A percentile compares a stretch with the other conserved stretches of the same genome.
Conservation (phyloP, 2,888 invertebrate genomes). For the Sinhomidia bicolor region DNA sequence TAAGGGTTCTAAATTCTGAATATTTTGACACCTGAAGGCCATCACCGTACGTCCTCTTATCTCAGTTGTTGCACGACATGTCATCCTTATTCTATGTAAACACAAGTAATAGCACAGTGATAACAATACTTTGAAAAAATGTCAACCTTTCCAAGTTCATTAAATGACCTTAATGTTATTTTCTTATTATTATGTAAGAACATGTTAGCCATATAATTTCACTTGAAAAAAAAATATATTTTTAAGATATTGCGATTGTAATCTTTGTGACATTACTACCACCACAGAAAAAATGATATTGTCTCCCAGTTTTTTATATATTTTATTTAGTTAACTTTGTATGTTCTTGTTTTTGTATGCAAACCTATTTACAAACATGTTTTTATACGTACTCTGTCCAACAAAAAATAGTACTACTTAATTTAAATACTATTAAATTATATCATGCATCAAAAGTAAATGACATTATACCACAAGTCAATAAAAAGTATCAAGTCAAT, state of each 20-base stretch:
- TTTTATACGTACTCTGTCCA: constrained; percentile 29
- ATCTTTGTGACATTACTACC: not conserved
- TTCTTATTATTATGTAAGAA: not conserved
- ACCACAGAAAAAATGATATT: constrained; percentile 2
- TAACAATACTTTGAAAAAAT: constrained; percentile 8
- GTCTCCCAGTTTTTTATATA: not conserved
- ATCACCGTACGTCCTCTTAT: too few species aligned
- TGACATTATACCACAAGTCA: constrained; percentile 14
- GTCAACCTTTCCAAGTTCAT: constrained; percentile 42
- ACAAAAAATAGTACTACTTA: not conserved
- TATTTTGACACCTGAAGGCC: not conserved
- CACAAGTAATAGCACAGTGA: not conserved
- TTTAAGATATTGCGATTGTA: constrained; percentile 23
- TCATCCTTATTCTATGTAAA: not conserved
- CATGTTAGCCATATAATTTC: not conserved
- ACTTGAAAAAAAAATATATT: not conserved
- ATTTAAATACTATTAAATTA: not conserved
- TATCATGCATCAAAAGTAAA: constrained; percentile 8
- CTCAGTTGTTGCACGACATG: not conserved
- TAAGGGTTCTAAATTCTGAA: constrained; percentile 63
- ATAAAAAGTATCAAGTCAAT: constrained; percentile 29
- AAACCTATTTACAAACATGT: constrained; percentile 48
- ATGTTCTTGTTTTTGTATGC: constrained; percentile 44
- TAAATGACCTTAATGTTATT: constrained; percentile 35
- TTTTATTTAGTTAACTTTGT: not conserved